Evolutionary conservation across 2,888 invertebrate genomes (phyloP).

Genomic region (Empis stercorea): DNA sequence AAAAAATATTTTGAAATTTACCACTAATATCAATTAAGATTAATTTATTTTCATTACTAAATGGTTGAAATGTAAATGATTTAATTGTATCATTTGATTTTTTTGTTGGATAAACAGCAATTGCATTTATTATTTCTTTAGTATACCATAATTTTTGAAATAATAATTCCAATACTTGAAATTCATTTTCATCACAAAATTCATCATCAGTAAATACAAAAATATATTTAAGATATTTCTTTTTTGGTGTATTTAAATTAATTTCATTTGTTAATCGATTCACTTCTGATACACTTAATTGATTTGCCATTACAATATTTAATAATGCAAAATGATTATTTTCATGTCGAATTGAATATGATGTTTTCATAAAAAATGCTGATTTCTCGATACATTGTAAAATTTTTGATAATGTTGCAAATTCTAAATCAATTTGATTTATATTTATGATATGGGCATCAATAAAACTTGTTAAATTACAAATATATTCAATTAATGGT

Average conservation of each 20-base stretch:
- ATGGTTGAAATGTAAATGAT: conserved; percentile 23
- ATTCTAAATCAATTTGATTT: no score
- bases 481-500: no score
- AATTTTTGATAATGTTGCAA: no score
- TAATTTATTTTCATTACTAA: conserved; percentile 8
- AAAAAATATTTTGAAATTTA: conserved; percentile 10
- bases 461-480: no score
- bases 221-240: background rate
- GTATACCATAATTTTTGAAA: background rate
- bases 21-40: background rate
- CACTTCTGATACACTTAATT: background rate
- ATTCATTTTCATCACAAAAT: background rate
- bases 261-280: background rate
- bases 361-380: no score
- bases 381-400: no score
- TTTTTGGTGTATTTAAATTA: background rate
- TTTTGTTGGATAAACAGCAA: conserved; percentile 16
- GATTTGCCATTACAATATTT: background rate
- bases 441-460: no score
- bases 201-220: background rate
- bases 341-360: no score
- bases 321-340: background rate
- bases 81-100: background rate
- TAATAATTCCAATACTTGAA: background rate
- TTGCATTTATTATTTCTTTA: conserved; percentile 20